Evolutionary conservation across 1,140 invertebrate species (phyloP).

Genomic region (Ditylenchus dipsaci): DNA sequence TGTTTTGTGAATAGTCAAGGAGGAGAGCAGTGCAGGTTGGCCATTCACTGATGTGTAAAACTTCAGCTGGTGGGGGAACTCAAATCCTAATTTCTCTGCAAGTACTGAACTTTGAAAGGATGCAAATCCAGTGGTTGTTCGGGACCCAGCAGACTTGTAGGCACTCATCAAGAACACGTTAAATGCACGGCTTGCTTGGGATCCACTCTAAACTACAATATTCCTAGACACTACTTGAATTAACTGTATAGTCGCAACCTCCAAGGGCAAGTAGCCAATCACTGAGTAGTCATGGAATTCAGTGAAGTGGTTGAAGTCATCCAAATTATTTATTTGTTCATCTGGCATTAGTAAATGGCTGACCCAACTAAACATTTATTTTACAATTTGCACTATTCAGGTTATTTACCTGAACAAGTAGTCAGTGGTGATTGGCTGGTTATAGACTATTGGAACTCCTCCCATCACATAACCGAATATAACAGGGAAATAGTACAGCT

Average conservation of each 20-base stretch:
- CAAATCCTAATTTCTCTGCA: not conserved
- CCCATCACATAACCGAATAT: conserved; percentile 25
- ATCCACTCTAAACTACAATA: conserved; percentile 14
- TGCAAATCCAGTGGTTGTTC: not conserved
- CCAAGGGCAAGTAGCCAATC: conserved; percentile 16
- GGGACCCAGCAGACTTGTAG: not conserved
- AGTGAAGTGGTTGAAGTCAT: not conserved
- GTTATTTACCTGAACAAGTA: conserved; percentile 15
- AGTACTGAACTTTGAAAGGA: not conserved
- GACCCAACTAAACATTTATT: conserved; percentile 13
- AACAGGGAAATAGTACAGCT: conserved; percentile 33
- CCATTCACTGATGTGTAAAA: not conserved
- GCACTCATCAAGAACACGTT: conserved; percentile 12
- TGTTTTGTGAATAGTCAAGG: not conserved
- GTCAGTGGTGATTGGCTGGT: conserved; percentile 7
- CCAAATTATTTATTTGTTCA: not conserved
- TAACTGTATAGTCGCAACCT: not conserved
- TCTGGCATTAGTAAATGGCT: conserved; percentile 2
- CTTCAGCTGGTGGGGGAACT: not conserved
- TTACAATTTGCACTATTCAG: conserved; percentile 5
- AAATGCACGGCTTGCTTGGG: conserved; percentile 1
- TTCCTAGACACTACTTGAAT: not conserved
- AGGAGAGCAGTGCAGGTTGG: not conserved
- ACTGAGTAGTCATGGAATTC: conserved; percentile 13
- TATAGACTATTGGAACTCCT: conserved; percentile 12